Percentiles rank a stretch among this genome's conserved stretches.
phyloP scores from a whole-genome alignment of 2,888 invertebrate genomes.

The Ochropacha duplaris region DNA sequence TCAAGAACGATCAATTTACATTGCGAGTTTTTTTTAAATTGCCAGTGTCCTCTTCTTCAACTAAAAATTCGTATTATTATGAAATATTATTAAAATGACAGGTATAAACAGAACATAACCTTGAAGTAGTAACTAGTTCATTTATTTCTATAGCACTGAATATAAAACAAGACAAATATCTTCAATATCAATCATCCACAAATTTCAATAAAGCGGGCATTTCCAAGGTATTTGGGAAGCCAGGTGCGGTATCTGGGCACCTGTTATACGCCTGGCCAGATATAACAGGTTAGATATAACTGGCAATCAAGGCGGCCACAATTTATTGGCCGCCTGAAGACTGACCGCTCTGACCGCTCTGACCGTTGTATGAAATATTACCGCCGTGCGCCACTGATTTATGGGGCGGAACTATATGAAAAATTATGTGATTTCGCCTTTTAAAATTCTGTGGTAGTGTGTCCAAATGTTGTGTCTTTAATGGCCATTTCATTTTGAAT shows the following conservation, averaged over 20 bases:
- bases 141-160: background rate
- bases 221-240: background rate
- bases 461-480: background rate
- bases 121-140: background rate
- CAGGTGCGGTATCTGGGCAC: background rate
- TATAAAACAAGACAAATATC: background rate
- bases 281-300: background rate
- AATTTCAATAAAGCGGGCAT: background rate
- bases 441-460: background rate
- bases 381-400: constrained; percentile 46
- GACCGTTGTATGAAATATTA: constrained; percentile 47
- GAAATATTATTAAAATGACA: too few species aligned
- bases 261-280: background rate
- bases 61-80: too few species aligned
- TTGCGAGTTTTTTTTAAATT: too few species aligned
- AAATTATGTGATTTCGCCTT: constrained; percentile 28
- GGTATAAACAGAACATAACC: too few species aligned
- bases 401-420: constrained; percentile 33
- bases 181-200: background rate
- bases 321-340: constrained; percentile 49
- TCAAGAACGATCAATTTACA: too few species aligned
- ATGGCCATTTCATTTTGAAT: too few species aligned
- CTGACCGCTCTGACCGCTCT: constrained; percentile 41
- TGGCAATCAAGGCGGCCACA: constrained; percentile 17
- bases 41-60: too few species aligned